These are phyloP conservation scores for Archocentrus centrarchus DNA, from an alignment of 2,113 vertebrate genomes.

Conservation along the genomic window DNA sequence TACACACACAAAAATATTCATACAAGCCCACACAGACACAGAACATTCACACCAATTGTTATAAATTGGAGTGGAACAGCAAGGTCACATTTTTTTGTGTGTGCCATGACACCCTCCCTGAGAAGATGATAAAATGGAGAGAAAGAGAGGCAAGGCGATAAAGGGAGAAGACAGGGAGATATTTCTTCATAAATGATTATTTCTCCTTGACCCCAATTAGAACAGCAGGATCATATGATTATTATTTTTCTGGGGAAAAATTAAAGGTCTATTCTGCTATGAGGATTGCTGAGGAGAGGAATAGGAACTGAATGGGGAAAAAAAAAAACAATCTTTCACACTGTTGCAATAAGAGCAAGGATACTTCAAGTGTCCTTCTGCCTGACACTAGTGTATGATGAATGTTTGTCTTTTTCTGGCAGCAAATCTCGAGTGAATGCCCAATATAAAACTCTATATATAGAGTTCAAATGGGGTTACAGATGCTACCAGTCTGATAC, in stretches of 20 bases:
- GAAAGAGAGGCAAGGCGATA: conserved; percentile 5
- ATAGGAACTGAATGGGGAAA: conserved; percentile 10
- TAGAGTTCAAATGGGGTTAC: background rate
- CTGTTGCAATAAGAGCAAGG: background rate
- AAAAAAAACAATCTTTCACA: background rate
- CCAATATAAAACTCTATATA: background rate
- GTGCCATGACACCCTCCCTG: conserved; percentile 39
- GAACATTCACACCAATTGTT: conserved; percentile 23
- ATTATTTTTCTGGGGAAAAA: conserved; percentile 44
- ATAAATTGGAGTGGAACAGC: conserved; percentile 56
- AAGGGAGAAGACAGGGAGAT: conserved; percentile 21
- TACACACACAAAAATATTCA: background rate
- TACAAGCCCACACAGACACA: background rate
- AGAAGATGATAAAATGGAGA: conserved; percentile 57
- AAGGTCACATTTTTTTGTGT: conserved; percentile 45
- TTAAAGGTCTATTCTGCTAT: conserved; percentile 9
- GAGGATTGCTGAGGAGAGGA: conserved; percentile 4
- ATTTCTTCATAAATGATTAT: conserved; percentile 66
- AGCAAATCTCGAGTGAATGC: conserved; percentile 10
- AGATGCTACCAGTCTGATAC: background rate
- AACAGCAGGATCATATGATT: conserved; percentile 50
- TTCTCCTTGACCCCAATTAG: conserved; percentile 76
- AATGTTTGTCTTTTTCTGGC: background rate
- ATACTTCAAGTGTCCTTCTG: conserved; percentile 28
- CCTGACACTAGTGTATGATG: background rate